These are phyloP conservation scores for Hyles lineata DNA, from an alignment of 2,888 invertebrate genomes.

Conservation along the genomic window DNA sequence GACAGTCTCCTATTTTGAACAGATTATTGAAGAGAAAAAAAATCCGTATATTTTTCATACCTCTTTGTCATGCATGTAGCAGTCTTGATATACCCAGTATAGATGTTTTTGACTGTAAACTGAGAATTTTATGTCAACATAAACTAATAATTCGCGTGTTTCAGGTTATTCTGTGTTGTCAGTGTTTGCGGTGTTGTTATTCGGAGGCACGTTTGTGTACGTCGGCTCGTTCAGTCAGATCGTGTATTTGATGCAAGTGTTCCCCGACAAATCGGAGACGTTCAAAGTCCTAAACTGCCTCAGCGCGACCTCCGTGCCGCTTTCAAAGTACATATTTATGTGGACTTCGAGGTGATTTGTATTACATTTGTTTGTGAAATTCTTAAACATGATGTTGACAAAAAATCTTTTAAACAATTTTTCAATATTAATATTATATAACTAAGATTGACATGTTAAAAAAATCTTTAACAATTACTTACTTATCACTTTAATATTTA, in stretches of 20 bases:
- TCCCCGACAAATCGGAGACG: conserved; percentile 57
- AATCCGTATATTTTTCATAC: no score
- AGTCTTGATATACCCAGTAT: no score
- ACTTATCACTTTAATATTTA: no score
- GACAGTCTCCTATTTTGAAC: conserved; percentile 36
- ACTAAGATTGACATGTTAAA: no score
- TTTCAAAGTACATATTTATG: conserved; percentile 66
- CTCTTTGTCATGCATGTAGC: no score
- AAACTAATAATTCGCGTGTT: conserved; percentile 11
- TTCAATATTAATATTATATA: no score
- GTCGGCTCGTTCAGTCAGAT: conserved; percentile 61
- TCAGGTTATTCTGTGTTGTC: conserved; percentile 47
- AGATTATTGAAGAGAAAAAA: no score
- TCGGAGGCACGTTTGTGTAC: conserved; percentile 57
- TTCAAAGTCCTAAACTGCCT: conserved; percentile 65
- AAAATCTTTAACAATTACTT: no score
- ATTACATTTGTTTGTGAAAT: background rate
- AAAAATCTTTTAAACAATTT: no score
- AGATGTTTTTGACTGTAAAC: background rate
- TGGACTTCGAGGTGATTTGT: conserved; percentile 56
- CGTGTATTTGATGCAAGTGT: conserved; percentile 56
- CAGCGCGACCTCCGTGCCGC: conserved; percentile 60
- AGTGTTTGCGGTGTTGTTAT: conserved; percentile 46
- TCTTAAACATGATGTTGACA: background rate
- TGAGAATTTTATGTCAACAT: background rate